Evolutionary conservation across 1,140 invertebrate genomes (phyloP).

Genomic region (Wasmannia auropunctata): DNA sequence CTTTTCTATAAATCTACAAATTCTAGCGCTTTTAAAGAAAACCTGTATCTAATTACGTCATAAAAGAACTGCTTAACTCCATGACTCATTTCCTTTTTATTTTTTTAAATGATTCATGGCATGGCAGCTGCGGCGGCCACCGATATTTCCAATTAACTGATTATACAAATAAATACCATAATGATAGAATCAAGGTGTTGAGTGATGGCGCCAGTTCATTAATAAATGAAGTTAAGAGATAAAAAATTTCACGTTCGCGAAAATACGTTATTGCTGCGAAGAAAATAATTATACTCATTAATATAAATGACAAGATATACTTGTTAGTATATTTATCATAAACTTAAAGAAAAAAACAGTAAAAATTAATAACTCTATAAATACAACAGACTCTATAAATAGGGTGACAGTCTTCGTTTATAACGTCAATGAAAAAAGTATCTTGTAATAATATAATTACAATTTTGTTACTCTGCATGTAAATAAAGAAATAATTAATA

Average conservation of each 20-base stretch:
- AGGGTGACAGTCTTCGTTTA: neutral
- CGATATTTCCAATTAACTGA: neutral
- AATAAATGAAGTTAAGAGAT: neutral
- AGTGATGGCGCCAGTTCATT: neutral
- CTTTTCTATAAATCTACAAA: neutral
- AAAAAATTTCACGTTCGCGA: neutral
- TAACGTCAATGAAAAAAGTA: neutral
- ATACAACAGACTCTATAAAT: too few relatives aligned
- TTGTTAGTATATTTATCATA: neutral
- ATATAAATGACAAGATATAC: neutral
- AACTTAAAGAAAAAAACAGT: neutral
- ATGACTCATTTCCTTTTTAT: constrained; percentile 66
- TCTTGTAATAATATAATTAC: neutral
- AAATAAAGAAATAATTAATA: neutral
- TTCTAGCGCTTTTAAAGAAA: constrained; percentile 9
- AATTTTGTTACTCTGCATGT: neutral
- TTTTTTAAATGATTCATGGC: constrained; percentile 45
- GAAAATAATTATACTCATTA: neutral
- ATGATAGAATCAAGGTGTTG: neutral
- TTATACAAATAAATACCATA: neutral
- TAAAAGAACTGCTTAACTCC: neutral
- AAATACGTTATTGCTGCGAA: neutral
- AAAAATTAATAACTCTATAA: neutral
- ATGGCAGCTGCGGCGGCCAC: neutral
- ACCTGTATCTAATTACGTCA: constrained; percentile 55